Conservation (phyloP, 2,797 vertebrate genomes). For the Urosaurus nigricauda region DNA sequence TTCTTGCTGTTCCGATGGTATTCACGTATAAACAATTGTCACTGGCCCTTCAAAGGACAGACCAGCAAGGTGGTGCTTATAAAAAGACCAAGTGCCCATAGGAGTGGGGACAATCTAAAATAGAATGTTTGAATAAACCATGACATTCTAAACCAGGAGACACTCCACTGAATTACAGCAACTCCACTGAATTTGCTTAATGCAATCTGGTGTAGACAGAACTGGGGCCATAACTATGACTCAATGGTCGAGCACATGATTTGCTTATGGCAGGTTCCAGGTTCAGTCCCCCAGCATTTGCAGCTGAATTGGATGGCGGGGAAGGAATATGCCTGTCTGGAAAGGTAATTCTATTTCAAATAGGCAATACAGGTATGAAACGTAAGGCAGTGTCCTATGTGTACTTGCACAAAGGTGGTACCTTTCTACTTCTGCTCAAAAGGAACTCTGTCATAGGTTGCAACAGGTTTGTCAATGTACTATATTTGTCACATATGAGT, state of each 20-base stretch:
- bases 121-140: too few species aligned
- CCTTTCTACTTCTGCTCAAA: neutral
- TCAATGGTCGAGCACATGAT: neutral
- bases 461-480: neutral
- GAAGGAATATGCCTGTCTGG: neutral
- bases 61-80: too few species aligned
- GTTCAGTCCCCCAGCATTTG: neutral
- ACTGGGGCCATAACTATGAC: neutral
- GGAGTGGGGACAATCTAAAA: too few species aligned
- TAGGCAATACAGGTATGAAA: too few species aligned
- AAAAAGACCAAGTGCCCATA: too few species aligned
- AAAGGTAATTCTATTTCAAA: neutral
- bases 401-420: neutral
- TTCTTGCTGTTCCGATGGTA: neutral
- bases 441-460: neutral
- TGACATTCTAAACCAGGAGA: neutral
- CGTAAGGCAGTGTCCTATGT: too few species aligned
- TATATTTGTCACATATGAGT: too few species aligned
- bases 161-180: neutral
- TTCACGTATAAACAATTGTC: too few species aligned
- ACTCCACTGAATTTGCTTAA: neutral
- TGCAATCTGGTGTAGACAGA: neutral
- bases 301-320: neutral
- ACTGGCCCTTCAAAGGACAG: too few species aligned
- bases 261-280: neutral